Conservation (phyloP, 2,888 invertebrate species). For the Philereme vetulata region DNA sequence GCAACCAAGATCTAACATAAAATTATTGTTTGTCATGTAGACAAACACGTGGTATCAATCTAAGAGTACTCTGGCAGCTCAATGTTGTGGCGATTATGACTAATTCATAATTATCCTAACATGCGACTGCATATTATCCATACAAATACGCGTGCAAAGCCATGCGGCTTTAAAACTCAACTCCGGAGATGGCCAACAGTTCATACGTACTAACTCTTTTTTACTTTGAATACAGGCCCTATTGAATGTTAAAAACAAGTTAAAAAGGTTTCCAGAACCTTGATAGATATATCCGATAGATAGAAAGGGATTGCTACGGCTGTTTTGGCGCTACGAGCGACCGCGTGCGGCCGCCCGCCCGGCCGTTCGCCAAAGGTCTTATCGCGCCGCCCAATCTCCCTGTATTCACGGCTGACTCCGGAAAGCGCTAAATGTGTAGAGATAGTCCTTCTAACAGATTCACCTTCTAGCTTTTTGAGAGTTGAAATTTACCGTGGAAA, state of each 20-base stretch:
- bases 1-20: slow-evolving; percentile 3
- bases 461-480: slow-evolving; percentile 70
- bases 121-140: too few relatives aligned
- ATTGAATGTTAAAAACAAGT: too few relatives aligned
- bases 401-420: slow-evolving; percentile 71
- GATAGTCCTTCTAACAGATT: slow-evolving; percentile 65
- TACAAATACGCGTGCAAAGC: too few relatives aligned
- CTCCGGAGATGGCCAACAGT: too few relatives aligned
- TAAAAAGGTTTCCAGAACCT: slow-evolving; percentile 1
- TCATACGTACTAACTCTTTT: too few relatives aligned
- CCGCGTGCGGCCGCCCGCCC: slow-evolving; percentile 11
- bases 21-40: slow-evolving; percentile 1
- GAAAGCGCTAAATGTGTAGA: slow-evolving; percentile 73
- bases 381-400: slow-evolving; percentile 75
- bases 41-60: not conserved
- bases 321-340: not conserved
- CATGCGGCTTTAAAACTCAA: too few relatives aligned
- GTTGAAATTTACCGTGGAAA: slow-evolving; percentile 64
- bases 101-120: too few relatives aligned
- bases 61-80: too few relatives aligned
- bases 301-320: slow-evolving; percentile 3
- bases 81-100: too few relatives aligned
- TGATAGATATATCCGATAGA: slow-evolving; percentile 7
- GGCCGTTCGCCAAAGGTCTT: slow-evolving; percentile 52
- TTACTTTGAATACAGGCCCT: too few relatives aligned